phyloP scores from a whole-genome alignment of 2,797 vertebrate genomes.

The Miichthys miiuy region DNA sequence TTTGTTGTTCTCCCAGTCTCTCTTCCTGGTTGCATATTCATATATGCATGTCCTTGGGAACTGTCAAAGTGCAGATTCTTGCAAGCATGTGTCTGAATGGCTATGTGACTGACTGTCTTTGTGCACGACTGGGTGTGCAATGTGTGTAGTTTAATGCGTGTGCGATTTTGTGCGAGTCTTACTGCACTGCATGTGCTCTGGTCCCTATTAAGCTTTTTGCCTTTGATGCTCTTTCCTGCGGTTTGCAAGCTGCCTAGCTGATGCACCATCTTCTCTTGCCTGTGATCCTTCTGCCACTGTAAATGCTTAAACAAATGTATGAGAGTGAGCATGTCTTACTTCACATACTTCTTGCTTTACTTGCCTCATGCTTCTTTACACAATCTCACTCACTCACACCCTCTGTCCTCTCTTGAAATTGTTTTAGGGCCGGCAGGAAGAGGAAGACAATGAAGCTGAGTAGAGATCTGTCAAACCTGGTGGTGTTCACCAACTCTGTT shows the following conservation, averaged over 20 bases:
- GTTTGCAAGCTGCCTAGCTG: slow-evolving; percentile 64
- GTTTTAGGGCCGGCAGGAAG: slow-evolving; percentile 87
- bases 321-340: slow-evolving; percentile 12
- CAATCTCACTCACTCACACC: slow-evolving; percentile 18
- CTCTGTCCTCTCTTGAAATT: slow-evolving; percentile 25
- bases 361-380: neutral
- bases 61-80: slow-evolving; percentile 51
- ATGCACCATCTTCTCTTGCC: slow-evolving; percentile 49
- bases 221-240: slow-evolving; percentile 71
- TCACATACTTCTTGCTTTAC: slow-evolving; percentile 11
- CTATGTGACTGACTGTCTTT: slow-evolving; percentile 45
- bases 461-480: slow-evolving; percentile 95
- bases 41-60: slow-evolving; percentile 49
- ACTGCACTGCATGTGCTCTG: slow-evolving; percentile 48
- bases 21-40: slow-evolving; percentile 56
- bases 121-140: slow-evolving; percentile 26
- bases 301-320: slow-evolving; percentile 34
- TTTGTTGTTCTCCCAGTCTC: slow-evolving; percentile 46
- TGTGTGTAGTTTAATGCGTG: slow-evolving; percentile 25
- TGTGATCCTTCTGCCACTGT: slow-evolving; percentile 40
- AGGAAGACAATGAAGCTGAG: slow-evolving; percentile 98
- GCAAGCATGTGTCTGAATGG: slow-evolving; percentile 35
- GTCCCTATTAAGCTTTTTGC: slow-evolving; percentile 57
- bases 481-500: slow-evolving; percentile 96
- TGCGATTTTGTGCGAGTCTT: slow-evolving; percentile 29